Evolutionary conservation across 1,140 invertebrate species (phyloP).

Genomic region (Diplogasteroides magnus): DNA sequence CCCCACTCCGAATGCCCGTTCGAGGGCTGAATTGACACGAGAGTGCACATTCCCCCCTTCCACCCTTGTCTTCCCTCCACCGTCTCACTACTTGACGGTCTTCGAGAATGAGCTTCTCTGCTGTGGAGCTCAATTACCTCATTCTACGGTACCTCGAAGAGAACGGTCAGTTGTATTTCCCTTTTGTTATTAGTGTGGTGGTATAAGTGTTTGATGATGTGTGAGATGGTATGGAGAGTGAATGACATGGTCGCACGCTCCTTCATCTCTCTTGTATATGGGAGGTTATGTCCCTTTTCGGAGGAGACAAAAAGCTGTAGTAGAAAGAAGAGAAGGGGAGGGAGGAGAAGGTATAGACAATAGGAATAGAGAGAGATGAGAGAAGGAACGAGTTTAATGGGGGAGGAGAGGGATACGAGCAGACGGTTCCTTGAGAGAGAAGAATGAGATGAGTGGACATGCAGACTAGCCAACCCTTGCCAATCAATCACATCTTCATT

Average conservation of each 20-base stretch:
- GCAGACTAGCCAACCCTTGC: no score
- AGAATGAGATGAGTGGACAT: neutral
- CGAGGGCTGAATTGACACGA: no score
- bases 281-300: no score
- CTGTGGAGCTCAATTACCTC: slow-evolving; percentile 11
- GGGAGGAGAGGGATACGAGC: neutral
- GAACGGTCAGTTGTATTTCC: neutral
- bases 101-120: slow-evolving; percentile 5
- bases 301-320: no score
- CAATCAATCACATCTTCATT: no score
- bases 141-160: slow-evolving; percentile 5
- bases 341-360: neutral
- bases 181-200: neutral
- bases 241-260: no score
- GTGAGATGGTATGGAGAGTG: slow-evolving; percentile 3
- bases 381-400: neutral
- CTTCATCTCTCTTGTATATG: no score
- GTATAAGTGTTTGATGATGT: slow-evolving; percentile 4
- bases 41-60: no score
- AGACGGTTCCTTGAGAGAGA: neutral
- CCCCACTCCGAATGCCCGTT: no score
- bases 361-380: neutral
- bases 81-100: neutral
- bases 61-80: neutral
- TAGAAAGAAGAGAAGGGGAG: neutral